Evolutionary conservation across 2,113 vertebrate species (phyloP).

Genomic region (Hippoglossus stenolepis): DNA sequence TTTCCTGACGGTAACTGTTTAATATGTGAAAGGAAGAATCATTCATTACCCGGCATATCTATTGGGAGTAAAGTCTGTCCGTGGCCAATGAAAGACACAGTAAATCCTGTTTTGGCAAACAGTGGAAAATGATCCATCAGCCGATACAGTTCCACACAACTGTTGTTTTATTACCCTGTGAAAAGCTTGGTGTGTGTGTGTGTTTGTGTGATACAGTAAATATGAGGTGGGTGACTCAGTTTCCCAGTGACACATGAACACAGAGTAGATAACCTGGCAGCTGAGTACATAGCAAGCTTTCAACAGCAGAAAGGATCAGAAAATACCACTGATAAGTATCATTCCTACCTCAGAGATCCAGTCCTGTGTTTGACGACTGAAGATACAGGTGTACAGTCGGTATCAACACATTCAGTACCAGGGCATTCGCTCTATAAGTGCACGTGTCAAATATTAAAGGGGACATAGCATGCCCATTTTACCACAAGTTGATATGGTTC

Average conservation of each 20-base stretch:
- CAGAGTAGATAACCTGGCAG: conserved; percentile 26
- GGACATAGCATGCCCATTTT: too few relatives aligned
- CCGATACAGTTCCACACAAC: neutral
- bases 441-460: neutral
- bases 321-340: conserved; percentile 21
- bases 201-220: conserved; percentile 30
- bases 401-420: neutral
- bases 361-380: conserved; percentile 15
- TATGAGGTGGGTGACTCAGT: conserved; percentile 19
- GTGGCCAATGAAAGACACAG: conserved; percentile 5
- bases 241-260: conserved; percentile 41
- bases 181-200: neutral
- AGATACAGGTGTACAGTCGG: neutral
- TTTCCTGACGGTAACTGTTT: neutral
- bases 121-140: conserved; percentile 9
- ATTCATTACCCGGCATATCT: conserved; percentile 17
- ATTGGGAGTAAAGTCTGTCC: neutral
- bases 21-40: conserved; percentile 17
- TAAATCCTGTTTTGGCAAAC: conserved; percentile 7
- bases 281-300: conserved; percentile 45
- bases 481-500: too few relatives aligned
- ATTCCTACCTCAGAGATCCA: neutral
- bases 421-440: too few relatives aligned
- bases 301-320: conserved; percentile 3
- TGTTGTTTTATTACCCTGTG: neutral